Conservation (phyloP, 2,888 invertebrate species). For the Lasioglossum zephyrum region DNA sequence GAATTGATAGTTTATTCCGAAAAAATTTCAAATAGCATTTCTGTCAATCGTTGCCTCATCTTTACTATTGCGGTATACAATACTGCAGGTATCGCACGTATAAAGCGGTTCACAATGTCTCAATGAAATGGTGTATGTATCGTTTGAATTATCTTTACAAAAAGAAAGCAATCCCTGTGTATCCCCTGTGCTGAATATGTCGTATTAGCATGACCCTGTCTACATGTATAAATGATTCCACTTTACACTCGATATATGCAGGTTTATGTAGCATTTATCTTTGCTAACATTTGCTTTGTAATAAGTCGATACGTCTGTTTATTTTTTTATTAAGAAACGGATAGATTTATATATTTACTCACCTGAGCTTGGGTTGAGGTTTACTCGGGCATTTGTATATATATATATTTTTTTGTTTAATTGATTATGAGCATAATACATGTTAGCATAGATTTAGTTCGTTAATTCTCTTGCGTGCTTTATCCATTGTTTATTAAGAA, state of each 20-base stretch:
- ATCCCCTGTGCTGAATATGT: conserved; percentile 10
- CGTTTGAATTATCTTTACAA: not conserved
- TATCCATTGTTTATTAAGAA: conserved; percentile 45
- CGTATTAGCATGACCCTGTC: conserved; percentile 8
- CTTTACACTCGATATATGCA: conserved; percentile 73
- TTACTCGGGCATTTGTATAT: conserved; percentile 80
- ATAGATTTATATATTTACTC: conserved; percentile 82
- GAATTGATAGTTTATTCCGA: conserved; percentile 26
- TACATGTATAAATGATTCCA: conserved; percentile 47
- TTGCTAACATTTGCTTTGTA: conserved; percentile 53
- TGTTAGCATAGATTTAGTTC: conserved; percentile 60
- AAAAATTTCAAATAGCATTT: conserved; percentile 37
- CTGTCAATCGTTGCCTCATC: conserved; percentile 39
- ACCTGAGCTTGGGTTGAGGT: conserved; percentile 81
- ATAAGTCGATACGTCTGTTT: conserved; percentile 52
- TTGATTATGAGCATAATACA: conserved; percentile 60
- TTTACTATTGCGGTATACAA: conserved; percentile 34
- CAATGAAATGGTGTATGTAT: not conserved
- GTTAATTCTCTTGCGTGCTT: conserved; percentile 58
- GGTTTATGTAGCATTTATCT: conserved; percentile 38
- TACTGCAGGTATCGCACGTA: conserved; percentile 65
- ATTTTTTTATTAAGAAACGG: conserved; percentile 71
- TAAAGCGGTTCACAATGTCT: conserved; percentile 57
- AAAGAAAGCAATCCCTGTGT: not conserved
- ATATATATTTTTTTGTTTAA: conserved; percentile 39